These are phyloP conservation scores for Bubalus kerabau DNA, from an alignment of 2,113 vertebrate genomes.

Conservation along the genomic window DNA sequence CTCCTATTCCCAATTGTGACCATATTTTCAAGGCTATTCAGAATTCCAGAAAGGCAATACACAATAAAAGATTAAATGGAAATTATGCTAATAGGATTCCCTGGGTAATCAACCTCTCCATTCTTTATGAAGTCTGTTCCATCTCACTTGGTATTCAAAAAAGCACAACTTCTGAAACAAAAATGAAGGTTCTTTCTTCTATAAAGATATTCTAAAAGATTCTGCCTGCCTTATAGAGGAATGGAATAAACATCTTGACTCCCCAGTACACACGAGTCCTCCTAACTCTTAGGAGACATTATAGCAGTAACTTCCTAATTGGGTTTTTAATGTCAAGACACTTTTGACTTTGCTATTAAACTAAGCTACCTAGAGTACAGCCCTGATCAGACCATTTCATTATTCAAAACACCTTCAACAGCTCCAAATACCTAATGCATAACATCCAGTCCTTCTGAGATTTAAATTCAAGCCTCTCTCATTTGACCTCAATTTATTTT, in stretches of 20 bases:
- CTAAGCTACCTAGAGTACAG: background rate
- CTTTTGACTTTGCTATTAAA: background rate
- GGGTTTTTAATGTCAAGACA: background rate
- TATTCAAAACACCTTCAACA: background rate
- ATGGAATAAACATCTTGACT: background rate
- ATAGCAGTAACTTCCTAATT: background rate
- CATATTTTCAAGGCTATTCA: background rate
- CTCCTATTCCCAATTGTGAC: background rate
- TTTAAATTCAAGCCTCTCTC: background rate
- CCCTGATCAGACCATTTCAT: background rate
- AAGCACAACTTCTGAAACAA: background rate
- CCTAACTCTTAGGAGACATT: background rate
- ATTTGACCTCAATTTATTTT: background rate
- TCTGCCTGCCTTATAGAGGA: background rate
- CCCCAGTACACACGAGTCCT: background rate
- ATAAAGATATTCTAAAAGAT: background rate
- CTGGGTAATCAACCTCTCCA: background rate
- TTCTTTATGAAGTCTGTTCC: background rate
- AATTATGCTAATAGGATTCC: background rate
- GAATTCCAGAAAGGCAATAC: constrained; percentile 11
- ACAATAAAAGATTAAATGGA: background rate
- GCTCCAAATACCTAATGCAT: background rate
- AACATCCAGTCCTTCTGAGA: background rate
- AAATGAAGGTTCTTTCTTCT: background rate
- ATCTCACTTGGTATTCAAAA: background rate